phyloP scores from a whole-genome alignment of 2,113 vertebrate genomes.

The Oryctolagus cuniculus region DNA sequence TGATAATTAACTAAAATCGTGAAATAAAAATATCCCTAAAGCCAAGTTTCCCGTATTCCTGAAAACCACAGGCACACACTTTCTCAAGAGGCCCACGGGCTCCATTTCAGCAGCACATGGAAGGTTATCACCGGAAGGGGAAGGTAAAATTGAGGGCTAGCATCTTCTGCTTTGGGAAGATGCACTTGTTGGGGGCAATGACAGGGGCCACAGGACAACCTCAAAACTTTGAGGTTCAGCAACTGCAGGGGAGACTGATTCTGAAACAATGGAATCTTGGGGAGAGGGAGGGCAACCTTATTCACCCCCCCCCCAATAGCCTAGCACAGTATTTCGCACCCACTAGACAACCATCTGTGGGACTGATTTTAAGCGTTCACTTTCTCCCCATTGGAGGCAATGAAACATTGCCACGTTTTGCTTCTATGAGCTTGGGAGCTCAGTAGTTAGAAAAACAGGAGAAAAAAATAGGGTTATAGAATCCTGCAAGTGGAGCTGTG shows the following conservation, averaged over 20 bases:
- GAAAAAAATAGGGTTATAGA: background rate
- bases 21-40: constrained; percentile 24
- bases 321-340: background rate
- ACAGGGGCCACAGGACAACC: background rate
- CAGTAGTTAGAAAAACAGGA: constrained; percentile 20
- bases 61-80: background rate
- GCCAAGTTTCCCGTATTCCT: constrained; percentile 14
- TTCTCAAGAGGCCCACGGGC: background rate
- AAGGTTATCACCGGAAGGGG: background rate
- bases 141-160: background rate
- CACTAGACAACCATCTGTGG: background rate
- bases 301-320: fast-evolving
- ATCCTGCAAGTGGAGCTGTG: background rate
- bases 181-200: background rate
- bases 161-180: background rate
- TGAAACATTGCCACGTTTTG: background rate
- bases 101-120: background rate
- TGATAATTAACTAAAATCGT: constrained; percentile 54
- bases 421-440: background rate
- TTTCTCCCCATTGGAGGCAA: background rate
- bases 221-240: background rate
- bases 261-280: background rate
- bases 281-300: background rate
- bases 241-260: background rate
- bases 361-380: background rate